Percentiles rank a stretch among this genome's conserved stretches.
Conservation (phyloP, 2,888 invertebrate genomes). For the Scrobipalpa atriplicella region DNA sequence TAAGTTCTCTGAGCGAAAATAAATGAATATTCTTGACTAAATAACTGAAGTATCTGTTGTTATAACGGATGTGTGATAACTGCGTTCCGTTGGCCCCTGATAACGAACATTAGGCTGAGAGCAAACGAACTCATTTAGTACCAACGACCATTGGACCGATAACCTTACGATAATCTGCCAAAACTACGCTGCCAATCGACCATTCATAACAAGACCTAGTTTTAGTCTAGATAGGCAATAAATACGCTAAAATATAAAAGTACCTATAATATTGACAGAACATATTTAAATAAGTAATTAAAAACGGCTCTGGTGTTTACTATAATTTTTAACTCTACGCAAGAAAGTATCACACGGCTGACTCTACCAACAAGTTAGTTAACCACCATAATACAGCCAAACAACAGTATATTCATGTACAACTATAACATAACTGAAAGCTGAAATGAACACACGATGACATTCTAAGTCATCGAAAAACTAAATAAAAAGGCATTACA, state of each 20-base stretch:
- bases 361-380: not conserved
- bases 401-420: not conserved
- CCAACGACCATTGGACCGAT: conserved; percentile 54
- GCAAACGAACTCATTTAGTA: conserved; percentile 68
- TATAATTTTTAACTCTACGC: not conserved
- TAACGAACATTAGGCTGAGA: conserved; percentile 67
- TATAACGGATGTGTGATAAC: conserved; percentile 71
- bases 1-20: not conserved
- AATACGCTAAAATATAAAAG: too few species aligned
- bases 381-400: not conserved
- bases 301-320: too few species aligned
- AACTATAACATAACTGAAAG: conserved; percentile 1
- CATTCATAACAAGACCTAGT: conserved; percentile 22
- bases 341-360: not conserved
- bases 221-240: not conserved
- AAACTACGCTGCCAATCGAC: conserved; percentile 45
- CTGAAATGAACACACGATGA: not conserved
- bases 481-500: conserved; percentile 3
- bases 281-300: too few species aligned
- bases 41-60: conserved; percentile 22
- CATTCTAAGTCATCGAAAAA: not conserved
- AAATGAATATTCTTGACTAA: conserved; percentile 1
- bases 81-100: conserved; percentile 68
- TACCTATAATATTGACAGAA: not conserved
- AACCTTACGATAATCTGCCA: conserved; percentile 62